phyloP scores from a whole-genome alignment of 2,888 invertebrate genomes.

The Lasioglossum leucozonium region DNA sequence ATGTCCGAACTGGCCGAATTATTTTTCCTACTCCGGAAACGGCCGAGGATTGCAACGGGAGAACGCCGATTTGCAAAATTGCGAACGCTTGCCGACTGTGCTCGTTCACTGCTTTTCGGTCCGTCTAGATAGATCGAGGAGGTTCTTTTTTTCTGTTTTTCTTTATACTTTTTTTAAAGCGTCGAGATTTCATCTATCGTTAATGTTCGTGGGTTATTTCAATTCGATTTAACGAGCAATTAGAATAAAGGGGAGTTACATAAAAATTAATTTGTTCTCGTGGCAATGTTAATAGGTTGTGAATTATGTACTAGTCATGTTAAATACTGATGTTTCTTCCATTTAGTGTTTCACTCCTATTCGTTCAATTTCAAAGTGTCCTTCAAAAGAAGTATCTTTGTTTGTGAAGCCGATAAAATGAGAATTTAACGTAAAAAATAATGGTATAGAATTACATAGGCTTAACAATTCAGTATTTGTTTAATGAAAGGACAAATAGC shows the following conservation, averaged over 20 bases:
- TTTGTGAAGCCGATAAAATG: not conserved
- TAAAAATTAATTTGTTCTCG: no score
- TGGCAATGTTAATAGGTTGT: no score
- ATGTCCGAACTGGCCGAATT: slow-evolving; percentile 27
- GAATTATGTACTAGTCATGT: no score
- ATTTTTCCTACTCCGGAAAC: not conserved
- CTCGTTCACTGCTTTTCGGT: not conserved
- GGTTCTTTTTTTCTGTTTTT: not conserved
- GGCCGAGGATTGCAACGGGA: not conserved
- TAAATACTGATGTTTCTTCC: no score
- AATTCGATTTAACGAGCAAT: no score
- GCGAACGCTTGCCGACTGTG: not conserved
- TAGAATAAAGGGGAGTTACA: no score
- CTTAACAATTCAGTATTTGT: not conserved
- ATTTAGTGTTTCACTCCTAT: no score
- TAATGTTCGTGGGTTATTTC: no score
- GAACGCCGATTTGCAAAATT: not conserved
- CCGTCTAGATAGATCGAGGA: not conserved
- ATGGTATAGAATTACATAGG: no score
- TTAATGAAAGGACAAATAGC: not conserved
- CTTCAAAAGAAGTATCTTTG: no score
- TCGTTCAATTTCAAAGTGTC: no score
- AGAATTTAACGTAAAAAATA: not conserved
- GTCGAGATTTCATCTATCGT: no score
- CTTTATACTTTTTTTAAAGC: not conserved